Base-by-base conservation (phyloP, 1,140 invertebrate genomes). In the Drosophila simulans region DNA sequence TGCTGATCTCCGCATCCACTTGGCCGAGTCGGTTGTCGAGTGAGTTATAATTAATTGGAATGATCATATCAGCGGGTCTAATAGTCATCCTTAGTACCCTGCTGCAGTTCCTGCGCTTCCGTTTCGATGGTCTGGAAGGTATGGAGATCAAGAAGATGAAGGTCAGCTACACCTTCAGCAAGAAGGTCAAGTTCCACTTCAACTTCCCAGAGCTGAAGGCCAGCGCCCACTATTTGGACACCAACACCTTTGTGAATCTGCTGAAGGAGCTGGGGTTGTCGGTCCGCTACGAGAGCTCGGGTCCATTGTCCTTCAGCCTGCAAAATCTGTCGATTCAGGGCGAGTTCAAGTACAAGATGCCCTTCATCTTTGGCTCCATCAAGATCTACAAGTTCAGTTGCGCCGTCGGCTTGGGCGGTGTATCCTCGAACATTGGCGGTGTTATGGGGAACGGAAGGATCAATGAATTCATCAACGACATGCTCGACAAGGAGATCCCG, bases 331-430 rank as follows among this genome's bases (percentile, higher is more conserved):
- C 77, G n/a, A 69, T 92, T 43, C 56, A 86, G 49, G 91, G 91
- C n/a, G 80, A 82, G 45, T 92, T 92, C 77, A 92, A 92, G 55
- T 92, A 92, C 70, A 92, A 91, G 68, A 91, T 92, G 88, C 91
- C 91, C 52, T 74, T 86, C 69, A 65, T 92, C 37, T 91, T 85
- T 49, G 91, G 91, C 49, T 90, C 84, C 35, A 91, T 92, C 45
- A 92, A 91, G 70, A 92, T 92, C 43, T 92, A 81, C 37, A 92
- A 92, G 13, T 92, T 91, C 59, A 49, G 83, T 39, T 73, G 74
- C 27, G 62, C 53, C 12, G 74, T 92, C 4, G 53, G 52, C 5
- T 49, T 92, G 46, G 91, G 91, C 5, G 71, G 84, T 15, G 84
- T 86, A 1, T 45, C 22, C 31, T 91, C 91, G 1, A 88, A 90